Conservation (phyloP, 2,113 vertebrate genomes). For the Aldabrachelys gigantea region DNA sequence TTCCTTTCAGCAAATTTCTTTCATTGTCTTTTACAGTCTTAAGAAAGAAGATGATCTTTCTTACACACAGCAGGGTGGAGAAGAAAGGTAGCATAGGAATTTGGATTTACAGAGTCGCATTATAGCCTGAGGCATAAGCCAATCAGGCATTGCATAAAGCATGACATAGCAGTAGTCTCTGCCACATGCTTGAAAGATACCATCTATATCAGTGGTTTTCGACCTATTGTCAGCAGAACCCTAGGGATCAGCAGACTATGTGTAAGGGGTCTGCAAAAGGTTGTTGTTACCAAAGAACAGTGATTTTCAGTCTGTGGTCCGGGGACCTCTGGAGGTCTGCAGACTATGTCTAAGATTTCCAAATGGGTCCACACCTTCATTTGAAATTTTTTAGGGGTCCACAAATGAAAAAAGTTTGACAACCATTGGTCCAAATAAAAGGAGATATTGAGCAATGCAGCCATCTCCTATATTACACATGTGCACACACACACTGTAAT, state of each 20-base stretch:
- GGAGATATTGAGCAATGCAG: background rate
- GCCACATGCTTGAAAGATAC: background rate
- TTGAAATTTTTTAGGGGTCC: background rate
- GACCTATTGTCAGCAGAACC: background rate
- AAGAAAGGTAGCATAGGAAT: background rate
- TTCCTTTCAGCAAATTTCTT: slow-evolving; percentile 50
- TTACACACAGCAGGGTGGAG: background rate
- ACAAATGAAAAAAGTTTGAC: background rate
- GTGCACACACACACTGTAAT: background rate
- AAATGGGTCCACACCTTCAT: background rate
- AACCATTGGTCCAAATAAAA: background rate
- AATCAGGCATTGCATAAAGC: background rate
- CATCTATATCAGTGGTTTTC: background rate
- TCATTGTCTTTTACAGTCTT: background rate
- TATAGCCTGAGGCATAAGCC: background rate
- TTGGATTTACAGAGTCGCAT: background rate
- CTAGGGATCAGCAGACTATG: background rate
- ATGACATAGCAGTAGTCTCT: background rate
- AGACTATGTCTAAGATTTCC: background rate
- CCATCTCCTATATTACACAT: fast-evolving
- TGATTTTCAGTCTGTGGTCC: background rate
- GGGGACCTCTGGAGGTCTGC: background rate
- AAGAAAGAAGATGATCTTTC: slow-evolving; percentile 38
- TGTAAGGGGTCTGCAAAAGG: background rate
- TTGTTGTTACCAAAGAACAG: background rate